These are phyloP conservation scores for Melanaphis sacchari DNA, from an alignment of 1,140 invertebrate genomes.

Conservation along the genomic window DNA sequence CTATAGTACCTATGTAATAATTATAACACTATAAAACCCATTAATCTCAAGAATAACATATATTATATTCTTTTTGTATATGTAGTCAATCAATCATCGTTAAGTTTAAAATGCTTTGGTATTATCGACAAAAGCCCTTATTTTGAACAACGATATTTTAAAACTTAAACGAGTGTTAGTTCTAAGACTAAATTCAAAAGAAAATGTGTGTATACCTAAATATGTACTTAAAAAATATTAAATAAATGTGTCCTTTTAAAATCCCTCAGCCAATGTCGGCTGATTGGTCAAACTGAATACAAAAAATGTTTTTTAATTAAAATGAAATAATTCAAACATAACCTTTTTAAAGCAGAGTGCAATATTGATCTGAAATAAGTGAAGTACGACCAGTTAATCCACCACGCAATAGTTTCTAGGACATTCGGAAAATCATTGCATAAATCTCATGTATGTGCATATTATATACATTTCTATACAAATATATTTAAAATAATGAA, in stretches of 20 bases:
- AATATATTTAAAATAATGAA: neutral
- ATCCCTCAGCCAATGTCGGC: neutral
- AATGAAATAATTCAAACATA: neutral
- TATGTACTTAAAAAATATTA: neutral
- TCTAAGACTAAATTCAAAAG: neutral
- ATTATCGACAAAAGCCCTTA: neutral
- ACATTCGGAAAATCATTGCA: neutral
- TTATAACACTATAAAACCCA: neutral
- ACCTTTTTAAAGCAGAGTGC: neutral
- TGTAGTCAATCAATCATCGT: neutral
- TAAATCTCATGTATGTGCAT: neutral
- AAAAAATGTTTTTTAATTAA: neutral
- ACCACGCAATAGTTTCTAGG: neutral
- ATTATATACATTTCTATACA: neutral
- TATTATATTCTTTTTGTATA: neutral
- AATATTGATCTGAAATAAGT: neutral
- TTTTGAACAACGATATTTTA: neutral
- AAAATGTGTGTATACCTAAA: neutral
- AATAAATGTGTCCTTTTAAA: too few species aligned
- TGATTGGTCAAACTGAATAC: too few species aligned
- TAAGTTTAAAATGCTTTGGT: neutral
- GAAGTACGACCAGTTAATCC: neutral
- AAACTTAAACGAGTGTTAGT: neutral
- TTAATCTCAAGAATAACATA: neutral
- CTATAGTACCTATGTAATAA: neutral